phyloP scores from a whole-genome alignment of 2,113 vertebrate species.

The Tragulus kanchil region DNA sequence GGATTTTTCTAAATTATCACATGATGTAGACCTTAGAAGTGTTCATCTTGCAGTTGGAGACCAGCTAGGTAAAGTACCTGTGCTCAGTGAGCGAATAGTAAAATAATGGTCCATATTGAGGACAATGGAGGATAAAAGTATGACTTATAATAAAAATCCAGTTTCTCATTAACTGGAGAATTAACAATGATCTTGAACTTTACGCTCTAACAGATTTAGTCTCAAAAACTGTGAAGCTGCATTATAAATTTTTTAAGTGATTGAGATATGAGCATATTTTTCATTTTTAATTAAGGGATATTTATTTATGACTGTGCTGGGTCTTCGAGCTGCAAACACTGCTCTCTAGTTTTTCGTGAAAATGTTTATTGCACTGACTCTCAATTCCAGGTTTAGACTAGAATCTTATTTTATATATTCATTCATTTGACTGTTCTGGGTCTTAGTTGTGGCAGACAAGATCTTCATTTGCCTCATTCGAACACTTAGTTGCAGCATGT shows the following conservation, averaged over 20 bases:
- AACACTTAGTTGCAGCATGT: neutral
- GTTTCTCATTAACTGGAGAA: slow-evolving; percentile 9
- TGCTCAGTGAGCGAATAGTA: slow-evolving; percentile 3
- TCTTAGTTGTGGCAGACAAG: neutral
- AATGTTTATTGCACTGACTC: neutral
- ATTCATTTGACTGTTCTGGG: neutral
- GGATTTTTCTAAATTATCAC: neutral
- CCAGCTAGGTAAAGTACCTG: neutral
- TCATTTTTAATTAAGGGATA: no score
- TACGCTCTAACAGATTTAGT: neutral
- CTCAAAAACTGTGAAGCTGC: neutral
- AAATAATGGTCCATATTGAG: neutral
- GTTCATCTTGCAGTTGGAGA: neutral
- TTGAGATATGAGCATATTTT: no score
- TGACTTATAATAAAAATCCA: neutral
- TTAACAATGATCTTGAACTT: neutral
- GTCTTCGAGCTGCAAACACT: no score
- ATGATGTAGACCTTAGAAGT: neutral
- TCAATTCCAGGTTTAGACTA: no score
- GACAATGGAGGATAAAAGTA: neutral
- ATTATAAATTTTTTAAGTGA: no score
- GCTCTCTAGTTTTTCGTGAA: neutral
- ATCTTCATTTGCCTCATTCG: neutral
- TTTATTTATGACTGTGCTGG: no score
- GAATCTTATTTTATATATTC: no score